Evolutionary conservation across 2,797 vertebrate species (phyloP), one percentile per base, ranked within the genome.

Genomic region (Pseudocheirus occidentalis): DNA sequence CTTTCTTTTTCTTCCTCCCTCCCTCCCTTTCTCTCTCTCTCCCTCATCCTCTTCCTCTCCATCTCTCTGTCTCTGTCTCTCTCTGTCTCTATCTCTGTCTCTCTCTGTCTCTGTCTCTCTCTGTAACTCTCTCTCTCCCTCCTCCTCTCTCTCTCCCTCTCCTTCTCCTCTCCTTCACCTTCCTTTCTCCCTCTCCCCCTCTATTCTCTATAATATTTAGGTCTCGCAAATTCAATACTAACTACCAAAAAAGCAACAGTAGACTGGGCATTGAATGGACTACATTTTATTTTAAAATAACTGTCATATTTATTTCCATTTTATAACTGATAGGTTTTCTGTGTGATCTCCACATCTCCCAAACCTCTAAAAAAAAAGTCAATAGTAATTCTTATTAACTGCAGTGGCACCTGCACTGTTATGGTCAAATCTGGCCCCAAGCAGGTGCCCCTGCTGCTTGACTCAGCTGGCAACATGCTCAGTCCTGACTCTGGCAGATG

Each of bases 381-480:
- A 98, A 98, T 98, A 98, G 98, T 98, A 97, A 98, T 98, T 98
- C 97, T 98, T 98, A 98, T 98, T 98, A 98, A 98, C 59, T 93
- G 95, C 96, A 94, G 98, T 97, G 98, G 98, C 98, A 98, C 98
- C 98, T 98, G 98, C 98, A 95, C 96, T 91, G 97, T 97, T 97
- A 98, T 92, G 98, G 98, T 97, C 98, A 98, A 98, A 98, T 98
- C 98, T 98, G 98, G 98, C 98, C 98, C 98, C 98, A 98, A 98
- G 98, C 98, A 98, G 98, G 98, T 97, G 97, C 97, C 97, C 98
- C 98, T 98, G 98, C 98, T 98, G 98, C 98, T 98, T 98, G 97
- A 97, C 98, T 98, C 98, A 98, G 97, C 97, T 95, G 96, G 98
- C 98, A 98, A 97, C 97, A 97, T 96, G 97, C 96, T 98, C 73